These are phyloP conservation scores for Muscicapa comitata DNA, from an alignment of 2,797 vertebrate species.

Conservation along the genomic window DNA sequence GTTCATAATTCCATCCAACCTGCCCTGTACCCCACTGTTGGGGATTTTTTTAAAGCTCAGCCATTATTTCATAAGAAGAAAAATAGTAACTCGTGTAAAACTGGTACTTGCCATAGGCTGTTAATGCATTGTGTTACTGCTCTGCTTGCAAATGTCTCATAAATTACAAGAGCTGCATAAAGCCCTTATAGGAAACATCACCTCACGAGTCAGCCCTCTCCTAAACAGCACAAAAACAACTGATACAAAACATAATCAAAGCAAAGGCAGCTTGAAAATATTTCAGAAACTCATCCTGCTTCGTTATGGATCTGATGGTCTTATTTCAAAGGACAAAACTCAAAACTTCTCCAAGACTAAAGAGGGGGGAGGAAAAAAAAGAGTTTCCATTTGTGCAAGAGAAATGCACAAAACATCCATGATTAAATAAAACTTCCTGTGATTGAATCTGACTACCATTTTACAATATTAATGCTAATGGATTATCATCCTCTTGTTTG, in stretches of 20 bases:
- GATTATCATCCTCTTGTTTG: constrained; percentile 61
- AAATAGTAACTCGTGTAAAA: background rate
- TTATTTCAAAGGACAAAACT: background rate
- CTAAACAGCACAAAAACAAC: background rate
- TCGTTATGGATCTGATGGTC: background rate
- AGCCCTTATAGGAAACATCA: constrained; percentile 9
- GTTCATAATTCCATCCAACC: background rate
- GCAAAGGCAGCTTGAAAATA: background rate
- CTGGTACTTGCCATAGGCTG: background rate
- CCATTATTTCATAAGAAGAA: background rate
- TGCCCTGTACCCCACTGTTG: background rate
- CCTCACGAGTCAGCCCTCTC: background rate
- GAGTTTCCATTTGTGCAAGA: constrained; percentile 35
- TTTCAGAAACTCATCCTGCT: background rate
- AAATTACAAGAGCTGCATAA: constrained; percentile 28
- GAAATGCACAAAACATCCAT: constrained; percentile 64
- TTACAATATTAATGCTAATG: constrained; percentile 79
- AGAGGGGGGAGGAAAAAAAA: background rate
- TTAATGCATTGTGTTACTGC: constrained; percentile 39
- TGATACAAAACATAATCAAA: background rate
- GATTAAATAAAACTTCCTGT: constrained; percentile 72
- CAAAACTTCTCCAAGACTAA: background rate
- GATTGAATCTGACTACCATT: constrained; percentile 72
- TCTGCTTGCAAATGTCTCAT: constrained; percentile 37
- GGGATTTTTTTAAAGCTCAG: background rate